A percentile compares a stretch with the other conserved stretches of the same genome.
These are phyloP conservation scores for Drosophila algonquin DNA, from an alignment of 2,888 invertebrate species.

Conservation along the genomic window DNA sequence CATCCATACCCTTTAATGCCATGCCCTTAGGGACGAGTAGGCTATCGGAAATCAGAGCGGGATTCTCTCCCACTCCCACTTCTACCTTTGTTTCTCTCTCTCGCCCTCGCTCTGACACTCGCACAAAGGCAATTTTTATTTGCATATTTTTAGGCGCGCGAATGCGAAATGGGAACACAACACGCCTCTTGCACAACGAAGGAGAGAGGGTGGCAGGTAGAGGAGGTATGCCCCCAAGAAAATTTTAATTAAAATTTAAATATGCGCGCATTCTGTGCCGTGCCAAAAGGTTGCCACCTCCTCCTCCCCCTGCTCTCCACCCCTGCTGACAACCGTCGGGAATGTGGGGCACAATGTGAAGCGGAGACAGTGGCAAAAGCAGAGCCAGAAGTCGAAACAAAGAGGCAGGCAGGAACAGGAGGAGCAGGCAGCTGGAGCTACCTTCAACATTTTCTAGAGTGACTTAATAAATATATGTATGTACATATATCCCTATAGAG, in stretches of 20 bases:
- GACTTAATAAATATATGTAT: conserved; percentile 9
- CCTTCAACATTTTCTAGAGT: conserved; percentile 16
- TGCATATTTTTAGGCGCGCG: conserved; percentile 69
- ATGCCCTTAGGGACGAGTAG: conserved; percentile 9
- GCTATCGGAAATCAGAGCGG: conserved; percentile 34
- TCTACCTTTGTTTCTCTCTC: background rate
- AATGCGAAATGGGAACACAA: conserved; percentile 45
- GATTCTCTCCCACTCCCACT: background rate
- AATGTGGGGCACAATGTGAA: conserved; percentile 29
- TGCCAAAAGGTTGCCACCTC: conserved; percentile 49
- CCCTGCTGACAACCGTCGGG: background rate
- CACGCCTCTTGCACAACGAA: background rate
- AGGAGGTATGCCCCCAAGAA: conserved; percentile 35
- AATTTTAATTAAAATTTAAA: conserved; percentile 78
- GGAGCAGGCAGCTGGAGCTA: background rate
- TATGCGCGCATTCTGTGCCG: conserved; percentile 63
- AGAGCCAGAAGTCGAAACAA: conserved; percentile 32
- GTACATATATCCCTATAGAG: no score
- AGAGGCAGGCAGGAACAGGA: background rate
- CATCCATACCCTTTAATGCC: background rate
- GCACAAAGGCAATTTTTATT: conserved; percentile 55
- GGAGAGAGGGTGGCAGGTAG: no score
- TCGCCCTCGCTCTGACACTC: conserved; percentile 1
- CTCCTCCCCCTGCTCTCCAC: background rate
- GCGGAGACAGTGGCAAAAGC: conserved; percentile 33